These are phyloP conservation scores for Oriolus oriolus DNA, from an alignment of 2,113 vertebrate species.

Conservation along the genomic window DNA sequence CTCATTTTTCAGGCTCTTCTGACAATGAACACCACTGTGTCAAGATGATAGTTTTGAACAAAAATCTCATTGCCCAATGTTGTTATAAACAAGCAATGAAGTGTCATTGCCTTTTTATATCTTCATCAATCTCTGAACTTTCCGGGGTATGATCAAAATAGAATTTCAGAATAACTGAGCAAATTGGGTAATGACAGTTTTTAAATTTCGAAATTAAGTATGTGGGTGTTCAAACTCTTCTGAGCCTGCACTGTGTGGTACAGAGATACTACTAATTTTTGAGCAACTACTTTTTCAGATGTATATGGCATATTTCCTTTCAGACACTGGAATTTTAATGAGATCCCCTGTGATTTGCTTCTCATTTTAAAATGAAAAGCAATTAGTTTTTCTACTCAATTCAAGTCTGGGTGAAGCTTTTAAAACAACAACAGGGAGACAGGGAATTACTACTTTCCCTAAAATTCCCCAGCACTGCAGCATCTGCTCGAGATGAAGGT, in stretches of 20 bases:
- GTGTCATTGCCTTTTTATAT: not conserved
- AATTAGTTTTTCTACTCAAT: slow-evolving; percentile 54
- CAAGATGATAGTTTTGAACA: not conserved
- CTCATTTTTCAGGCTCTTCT: not conserved
- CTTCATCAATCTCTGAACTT: not conserved
- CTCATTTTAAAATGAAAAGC: slow-evolving; percentile 50
- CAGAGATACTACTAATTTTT: not conserved
- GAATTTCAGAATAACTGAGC: not conserved
- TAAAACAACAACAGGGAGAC: slow-evolving; percentile 61
- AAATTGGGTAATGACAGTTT: slow-evolving; percentile 36
- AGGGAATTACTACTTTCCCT: slow-evolving; percentile 49
- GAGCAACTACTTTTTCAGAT: slow-evolving; percentile 16
- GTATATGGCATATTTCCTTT: slow-evolving; percentile 34
- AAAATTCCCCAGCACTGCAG: slow-evolving; percentile 23
- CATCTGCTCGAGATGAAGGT: not conserved
- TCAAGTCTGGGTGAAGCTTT: slow-evolving; percentile 45
- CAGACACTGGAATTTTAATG: slow-evolving; percentile 64
- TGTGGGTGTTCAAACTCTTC: not conserved
- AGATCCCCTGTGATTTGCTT: slow-evolving; percentile 40
- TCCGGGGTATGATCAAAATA: not conserved
- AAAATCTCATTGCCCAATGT: not conserved
- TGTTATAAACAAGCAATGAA: not conserved
- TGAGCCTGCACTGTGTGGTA: not conserved
- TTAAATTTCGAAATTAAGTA: slow-evolving; percentile 14
- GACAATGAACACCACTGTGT: not conserved